A percentile compares a stretch with the other conserved stretches of the same genome.
phyloP scores from a whole-genome alignment of 2,888 invertebrate species.

The Heliconius cydno region DNA sequence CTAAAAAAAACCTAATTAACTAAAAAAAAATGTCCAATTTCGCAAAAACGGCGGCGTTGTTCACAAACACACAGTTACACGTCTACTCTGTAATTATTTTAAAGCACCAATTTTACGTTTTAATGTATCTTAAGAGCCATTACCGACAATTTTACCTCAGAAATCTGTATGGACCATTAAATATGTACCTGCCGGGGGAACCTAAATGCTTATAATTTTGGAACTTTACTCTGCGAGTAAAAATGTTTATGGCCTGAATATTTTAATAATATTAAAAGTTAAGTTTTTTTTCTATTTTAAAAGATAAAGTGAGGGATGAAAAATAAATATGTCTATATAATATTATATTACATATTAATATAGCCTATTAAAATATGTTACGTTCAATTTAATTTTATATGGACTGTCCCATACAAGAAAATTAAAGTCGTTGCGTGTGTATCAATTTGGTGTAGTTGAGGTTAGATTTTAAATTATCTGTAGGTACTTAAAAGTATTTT shows the following conservation, averaged over 20 bases:
- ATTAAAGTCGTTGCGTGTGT: no score
- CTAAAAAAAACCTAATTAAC: no score
- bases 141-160: constrained; percentile 56
- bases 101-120: constrained; percentile 50
- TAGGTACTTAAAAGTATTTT: no score
- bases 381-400: no score
- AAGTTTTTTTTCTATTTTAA: no score
- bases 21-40: constrained; percentile 22
- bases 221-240: constrained; percentile 25
- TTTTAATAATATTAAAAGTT: background rate
- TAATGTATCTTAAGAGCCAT: constrained; percentile 52
- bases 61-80: constrained; percentile 25
- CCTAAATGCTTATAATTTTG: constrained; percentile 47
- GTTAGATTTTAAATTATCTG: background rate
- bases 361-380: background rate
- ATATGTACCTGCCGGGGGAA: constrained; percentile 49
- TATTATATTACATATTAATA: background rate
- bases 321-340: background rate
- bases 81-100: constrained; percentile 36
- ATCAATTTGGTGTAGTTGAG: background rate
- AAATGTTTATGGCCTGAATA: constrained; percentile 8
- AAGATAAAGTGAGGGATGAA: background rate
- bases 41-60: constrained; percentile 9
- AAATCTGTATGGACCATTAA: constrained; percentile 56
- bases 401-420: no score